Evolutionary conservation across 1,140 invertebrate genomes (phyloP).

Genomic region (Sitophilus oryzae): DNA sequence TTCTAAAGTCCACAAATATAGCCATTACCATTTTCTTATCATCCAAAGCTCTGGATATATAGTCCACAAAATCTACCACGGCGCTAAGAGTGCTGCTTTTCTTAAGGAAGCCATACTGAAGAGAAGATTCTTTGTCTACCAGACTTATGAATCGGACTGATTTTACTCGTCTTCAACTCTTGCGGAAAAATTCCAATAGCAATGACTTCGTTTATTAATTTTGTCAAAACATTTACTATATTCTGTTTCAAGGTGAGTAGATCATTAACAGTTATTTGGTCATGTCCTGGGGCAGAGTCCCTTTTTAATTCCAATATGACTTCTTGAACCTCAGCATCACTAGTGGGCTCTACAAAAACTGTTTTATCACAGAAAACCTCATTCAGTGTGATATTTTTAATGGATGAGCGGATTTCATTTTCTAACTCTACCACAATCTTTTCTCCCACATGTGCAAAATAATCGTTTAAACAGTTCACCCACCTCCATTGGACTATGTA

Average conservation of each 20-base stretch:
- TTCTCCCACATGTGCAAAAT: too few relatives aligned
- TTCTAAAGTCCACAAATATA: too few relatives aligned
- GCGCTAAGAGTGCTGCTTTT: slow-evolving; percentile 2
- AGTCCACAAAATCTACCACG: background rate
- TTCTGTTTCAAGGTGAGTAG: background rate
- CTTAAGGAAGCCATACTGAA: slow-evolving; percentile 1
- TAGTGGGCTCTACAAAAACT: background rate
- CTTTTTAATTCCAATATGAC: background rate
- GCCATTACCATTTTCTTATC: background rate
- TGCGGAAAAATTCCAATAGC: background rate
- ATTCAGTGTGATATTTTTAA: too few relatives aligned
- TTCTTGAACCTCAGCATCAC: background rate
- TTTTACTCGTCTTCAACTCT: background rate
- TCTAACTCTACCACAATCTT: too few relatives aligned
- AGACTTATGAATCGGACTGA: background rate
- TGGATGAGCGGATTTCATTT: too few relatives aligned
- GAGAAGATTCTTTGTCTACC: background rate
- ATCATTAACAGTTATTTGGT: background rate
- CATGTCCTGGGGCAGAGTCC: slow-evolving; percentile 1
- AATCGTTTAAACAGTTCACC: too few relatives aligned
- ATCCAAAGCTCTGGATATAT: background rate
- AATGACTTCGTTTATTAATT: slow-evolving; percentile 1
- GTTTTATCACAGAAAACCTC: too few relatives aligned
- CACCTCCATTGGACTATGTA: too few relatives aligned
- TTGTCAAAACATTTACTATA: background rate